These are phyloP conservation scores for Mesorhabditis spiculigera DNA, from an alignment of 2,888 invertebrate genomes.

Conservation along the genomic window DNA sequence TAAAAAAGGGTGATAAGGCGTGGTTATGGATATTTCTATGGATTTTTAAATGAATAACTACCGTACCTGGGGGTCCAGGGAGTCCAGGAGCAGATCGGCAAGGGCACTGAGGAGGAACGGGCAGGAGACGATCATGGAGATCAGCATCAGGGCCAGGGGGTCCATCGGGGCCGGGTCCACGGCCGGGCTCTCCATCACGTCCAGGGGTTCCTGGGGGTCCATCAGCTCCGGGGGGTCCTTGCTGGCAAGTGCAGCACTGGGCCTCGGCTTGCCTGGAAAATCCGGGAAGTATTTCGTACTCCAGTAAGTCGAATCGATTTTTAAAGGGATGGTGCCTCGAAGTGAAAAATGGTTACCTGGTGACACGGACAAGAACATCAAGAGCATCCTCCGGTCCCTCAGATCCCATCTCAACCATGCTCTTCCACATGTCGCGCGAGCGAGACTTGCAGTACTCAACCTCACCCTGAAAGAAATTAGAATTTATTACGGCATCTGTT, in stretches of 20 bases:
- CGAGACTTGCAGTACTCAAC: constrained; percentile 56
- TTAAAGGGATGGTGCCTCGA: no score
- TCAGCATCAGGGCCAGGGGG: constrained; percentile 56
- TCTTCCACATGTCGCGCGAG: constrained; percentile 55
- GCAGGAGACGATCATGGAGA: constrained; percentile 53
- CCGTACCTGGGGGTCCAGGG: constrained; percentile 68
- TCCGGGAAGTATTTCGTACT: constrained; percentile 38
- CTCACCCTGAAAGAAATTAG: constrained; percentile 39
- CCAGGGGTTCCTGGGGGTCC: constrained; percentile 33
- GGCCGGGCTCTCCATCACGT: constrained; percentile 46
- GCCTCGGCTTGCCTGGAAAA: constrained; percentile 52
- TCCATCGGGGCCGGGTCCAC: constrained; percentile 13
- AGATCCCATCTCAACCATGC: constrained; percentile 56
- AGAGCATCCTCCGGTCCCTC: constrained; percentile 31
- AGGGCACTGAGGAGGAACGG: constrained; percentile 57
- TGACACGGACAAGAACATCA: no score
- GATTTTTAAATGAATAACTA: neutral
- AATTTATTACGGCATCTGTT: no score
- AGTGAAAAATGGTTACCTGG: no score
- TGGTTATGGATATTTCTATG: constrained; percentile 13
- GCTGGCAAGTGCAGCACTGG: constrained; percentile 57
- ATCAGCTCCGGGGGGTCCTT: constrained; percentile 32
- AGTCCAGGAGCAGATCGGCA: constrained; percentile 66
- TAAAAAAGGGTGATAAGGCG: constrained; percentile 65
- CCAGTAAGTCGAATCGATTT: constrained; percentile 21